These are phyloP conservation scores for Nannoperca obscura DNA, from an alignment of 2,797 vertebrate genomes.

Conservation along the genomic window DNA sequence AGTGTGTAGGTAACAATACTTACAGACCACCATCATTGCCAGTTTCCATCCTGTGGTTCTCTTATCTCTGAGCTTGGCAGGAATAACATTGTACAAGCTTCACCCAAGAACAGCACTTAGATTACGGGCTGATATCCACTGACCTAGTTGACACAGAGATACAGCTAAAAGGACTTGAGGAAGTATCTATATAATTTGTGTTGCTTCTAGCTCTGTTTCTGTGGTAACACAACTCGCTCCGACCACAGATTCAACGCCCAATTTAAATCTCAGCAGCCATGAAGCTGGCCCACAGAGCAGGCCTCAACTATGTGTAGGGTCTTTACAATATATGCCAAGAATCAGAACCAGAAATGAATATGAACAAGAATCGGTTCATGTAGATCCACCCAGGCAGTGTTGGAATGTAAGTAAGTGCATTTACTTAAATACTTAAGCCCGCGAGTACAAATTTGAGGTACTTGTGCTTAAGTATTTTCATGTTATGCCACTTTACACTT, in stretches of 20 bases:
- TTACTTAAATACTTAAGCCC: not conserved
- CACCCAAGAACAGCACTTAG: not conserved
- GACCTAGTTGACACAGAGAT: not conserved
- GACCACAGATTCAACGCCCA: not conserved
- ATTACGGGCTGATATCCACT: constrained; percentile 9
- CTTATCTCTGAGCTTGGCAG: constrained; percentile 19
- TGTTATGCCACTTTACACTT: not conserved
- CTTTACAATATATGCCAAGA: not conserved
- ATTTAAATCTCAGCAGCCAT: constrained; percentile 8
- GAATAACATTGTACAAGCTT: not conserved
- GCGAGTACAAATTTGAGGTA: not conserved
- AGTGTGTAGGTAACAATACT: constrained; percentile 8
- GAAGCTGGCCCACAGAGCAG: not conserved
- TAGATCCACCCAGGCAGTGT: not conserved
- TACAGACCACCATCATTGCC: not conserved
- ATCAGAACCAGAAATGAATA: not conserved
- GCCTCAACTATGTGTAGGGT: not conserved
- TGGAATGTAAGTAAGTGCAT: not conserved
- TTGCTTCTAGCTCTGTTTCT: constrained; percentile 11
- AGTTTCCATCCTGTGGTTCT: constrained; percentile 3
- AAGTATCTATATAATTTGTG: not conserved
- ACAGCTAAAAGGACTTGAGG: not conserved
- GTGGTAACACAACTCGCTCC: not conserved
- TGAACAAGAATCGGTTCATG: not conserved
- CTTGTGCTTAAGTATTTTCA: not conserved